Percentiles rank a stretch among this genome's conserved stretches.
These are phyloP conservation scores for Anomalospiza imberbis DNA, from an alignment of 2,797 vertebrate genomes.

Conservation along the genomic window DNA sequence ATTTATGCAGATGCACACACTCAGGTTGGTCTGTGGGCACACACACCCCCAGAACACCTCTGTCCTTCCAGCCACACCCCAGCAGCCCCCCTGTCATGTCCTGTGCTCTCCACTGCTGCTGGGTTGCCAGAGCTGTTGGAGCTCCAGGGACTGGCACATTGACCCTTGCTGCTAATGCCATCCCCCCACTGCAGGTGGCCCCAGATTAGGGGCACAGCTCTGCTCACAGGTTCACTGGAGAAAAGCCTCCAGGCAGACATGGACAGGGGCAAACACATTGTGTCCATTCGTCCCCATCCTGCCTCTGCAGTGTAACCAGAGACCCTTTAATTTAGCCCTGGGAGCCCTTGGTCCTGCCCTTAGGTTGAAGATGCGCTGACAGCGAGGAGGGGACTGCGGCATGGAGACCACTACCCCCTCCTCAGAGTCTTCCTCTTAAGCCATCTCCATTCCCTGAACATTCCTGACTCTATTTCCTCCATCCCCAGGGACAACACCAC, in stretches of 20 bases:
- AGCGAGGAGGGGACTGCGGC: fast-evolving
- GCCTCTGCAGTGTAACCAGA: not conserved
- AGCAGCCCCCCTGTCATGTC: fast-evolving
- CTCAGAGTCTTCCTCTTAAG: not conserved
- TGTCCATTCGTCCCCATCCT: fast-evolving
- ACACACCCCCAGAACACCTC: fast-evolving
- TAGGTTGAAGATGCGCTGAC: not conserved
- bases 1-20: not conserved
- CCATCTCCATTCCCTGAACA: fast-evolving
- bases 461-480: not conserved
- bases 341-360: not conserved
- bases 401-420: not conserved
- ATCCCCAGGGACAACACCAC: not conserved
- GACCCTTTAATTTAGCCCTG: not conserved
- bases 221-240: not conserved
- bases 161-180: not conserved
- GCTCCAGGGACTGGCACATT: not conserved
- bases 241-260: not conserved
- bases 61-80: not conserved
- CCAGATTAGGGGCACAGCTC: not conserved
- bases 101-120: not conserved
- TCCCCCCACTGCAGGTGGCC: not conserved
- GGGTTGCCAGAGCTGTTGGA: not conserved
- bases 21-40: not conserved
- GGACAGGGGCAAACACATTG: not conserved